Base-by-base conservation (phyloP, 2,888 invertebrate species). In the Isoperla grammatica region DNA sequence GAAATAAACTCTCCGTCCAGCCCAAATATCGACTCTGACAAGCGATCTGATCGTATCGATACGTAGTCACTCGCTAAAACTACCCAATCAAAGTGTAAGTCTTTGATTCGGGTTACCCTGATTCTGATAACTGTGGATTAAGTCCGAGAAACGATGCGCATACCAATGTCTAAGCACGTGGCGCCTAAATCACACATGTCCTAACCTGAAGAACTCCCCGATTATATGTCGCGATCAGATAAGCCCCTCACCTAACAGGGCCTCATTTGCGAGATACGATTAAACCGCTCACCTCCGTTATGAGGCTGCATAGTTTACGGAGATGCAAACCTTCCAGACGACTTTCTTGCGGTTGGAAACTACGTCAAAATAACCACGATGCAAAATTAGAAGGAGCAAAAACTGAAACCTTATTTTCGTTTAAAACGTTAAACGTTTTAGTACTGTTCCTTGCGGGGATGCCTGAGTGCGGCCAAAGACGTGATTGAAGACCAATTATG, bases 401-500 rank as follows among this genome's bases (percentile, higher is more conserved):
- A 29, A 29, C 29, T 29, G 8, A 29, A 29, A 29, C 8, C 29
- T 29, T 8, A 29, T 29, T 29, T 29, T 29, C 4, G 29, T 29
- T 29, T 29, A 6, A 29, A 29, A 29, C 29, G 29, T 29, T 29
- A 29, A 29, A 29, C 29, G 29, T 29, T 29, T 29, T 6, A 29
- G 29, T 29, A 6, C 4, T 29, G 4, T 29, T 29, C 29, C 45
- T 45, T 11, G 17, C 15, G 45, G 45, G 45, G 13, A 45, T 17
- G 15, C 15, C 15, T 40, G 2, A 45, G 45, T 17, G 45, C n/a
- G n/a, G n/a, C 17, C 19, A 19, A 17, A 13, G 17, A 45, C 15
- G 2, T 45, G 45, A 45, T 17, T 45, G 45, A 45, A 17, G 17
- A 45, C 45, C 45, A 45, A 45, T 45, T 45, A 45, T 6, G 17